Evolutionary conservation across 1,140 invertebrate species (phyloP).

Genomic region (Forficula auricularia): DNA sequence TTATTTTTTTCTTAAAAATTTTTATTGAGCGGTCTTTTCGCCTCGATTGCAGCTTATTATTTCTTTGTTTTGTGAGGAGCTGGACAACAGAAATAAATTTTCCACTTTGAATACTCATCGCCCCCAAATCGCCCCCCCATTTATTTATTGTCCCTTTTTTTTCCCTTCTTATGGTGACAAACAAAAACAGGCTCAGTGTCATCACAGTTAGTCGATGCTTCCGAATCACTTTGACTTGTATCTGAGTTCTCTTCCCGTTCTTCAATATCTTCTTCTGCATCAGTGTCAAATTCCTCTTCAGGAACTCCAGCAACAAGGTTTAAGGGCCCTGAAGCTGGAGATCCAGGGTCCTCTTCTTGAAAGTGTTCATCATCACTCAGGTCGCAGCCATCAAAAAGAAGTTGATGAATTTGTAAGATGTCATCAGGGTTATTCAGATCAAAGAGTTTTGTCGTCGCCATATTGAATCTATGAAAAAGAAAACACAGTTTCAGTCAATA

Average conservation of each 20-base stretch:
- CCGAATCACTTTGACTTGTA: constrained; percentile 10
- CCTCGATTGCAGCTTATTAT: no score
- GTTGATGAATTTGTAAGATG: constrained; percentile 9
- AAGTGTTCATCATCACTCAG: constrained; percentile 11
- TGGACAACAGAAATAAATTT: no score
- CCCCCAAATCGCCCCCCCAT: no score
- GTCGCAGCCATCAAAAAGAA: constrained; percentile 11
- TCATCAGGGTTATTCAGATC: constrained; percentile 11
- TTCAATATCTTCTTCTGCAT: constrained; percentile 10
- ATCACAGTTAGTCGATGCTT: constrained; percentile 6
- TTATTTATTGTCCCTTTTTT: no score
- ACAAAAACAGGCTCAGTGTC: constrained; percentile 2
- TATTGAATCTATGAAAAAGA: no score
- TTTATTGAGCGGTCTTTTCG: no score
- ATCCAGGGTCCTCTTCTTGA: constrained; percentile 9
- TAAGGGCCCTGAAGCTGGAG: constrained; percentile 6
- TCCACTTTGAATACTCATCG: no score
- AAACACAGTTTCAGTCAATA: no score
- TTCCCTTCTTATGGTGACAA: constrained; percentile 8
- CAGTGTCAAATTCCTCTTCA: constrained; percentile 8
- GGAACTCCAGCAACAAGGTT: constrained; percentile 6
- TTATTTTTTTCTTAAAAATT: no score
- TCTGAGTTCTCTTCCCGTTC: constrained; percentile 8
- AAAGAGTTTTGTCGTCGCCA: constrained; percentile 8
- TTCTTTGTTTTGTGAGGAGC: no score